phyloP scores from a whole-genome alignment of 2,888 invertebrate species.

The Campoletis raptor region DNA sequence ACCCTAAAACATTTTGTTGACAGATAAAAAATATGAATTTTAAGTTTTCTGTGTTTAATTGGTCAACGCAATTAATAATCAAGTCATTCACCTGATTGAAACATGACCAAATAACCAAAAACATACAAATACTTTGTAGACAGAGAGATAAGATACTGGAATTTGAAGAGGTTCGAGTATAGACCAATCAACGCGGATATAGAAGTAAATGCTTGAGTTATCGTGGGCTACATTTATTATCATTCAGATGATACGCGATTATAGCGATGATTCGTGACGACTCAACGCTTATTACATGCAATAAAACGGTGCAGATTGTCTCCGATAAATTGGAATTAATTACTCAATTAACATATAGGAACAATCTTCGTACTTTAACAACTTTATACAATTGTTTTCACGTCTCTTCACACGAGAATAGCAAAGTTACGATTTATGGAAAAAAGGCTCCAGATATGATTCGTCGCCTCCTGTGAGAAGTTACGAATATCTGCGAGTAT shows the following conservation, averaged over 20 bases:
- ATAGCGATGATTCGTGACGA: background rate
- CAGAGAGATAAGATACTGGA: conserved; percentile 5
- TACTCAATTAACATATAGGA: background rate
- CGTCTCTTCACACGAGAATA: background rate
- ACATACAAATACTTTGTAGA: conserved; percentile 5
- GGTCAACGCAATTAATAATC: background rate
- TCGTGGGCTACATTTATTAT: conserved; percentile 22
- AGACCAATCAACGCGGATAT: background rate
- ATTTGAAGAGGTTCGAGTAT: background rate
- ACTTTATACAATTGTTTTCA: background rate
- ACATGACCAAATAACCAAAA: background rate
- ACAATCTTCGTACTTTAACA: background rate
- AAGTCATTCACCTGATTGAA: background rate
- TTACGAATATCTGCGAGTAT: background rate
- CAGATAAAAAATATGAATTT: background rate
- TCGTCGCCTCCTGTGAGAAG: background rate
- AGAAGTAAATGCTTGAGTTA: background rate
- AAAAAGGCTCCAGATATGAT: background rate
- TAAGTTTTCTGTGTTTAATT: background rate
- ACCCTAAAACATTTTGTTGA: background rate
- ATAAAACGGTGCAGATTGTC: background rate
- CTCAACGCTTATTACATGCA: background rate
- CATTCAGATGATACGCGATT: background rate
- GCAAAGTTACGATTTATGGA: background rate
- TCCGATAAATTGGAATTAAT: background rate